Base-by-base conservation (phyloP, 2,888 invertebrate species). In the Cheilosia variabilis region DNA sequence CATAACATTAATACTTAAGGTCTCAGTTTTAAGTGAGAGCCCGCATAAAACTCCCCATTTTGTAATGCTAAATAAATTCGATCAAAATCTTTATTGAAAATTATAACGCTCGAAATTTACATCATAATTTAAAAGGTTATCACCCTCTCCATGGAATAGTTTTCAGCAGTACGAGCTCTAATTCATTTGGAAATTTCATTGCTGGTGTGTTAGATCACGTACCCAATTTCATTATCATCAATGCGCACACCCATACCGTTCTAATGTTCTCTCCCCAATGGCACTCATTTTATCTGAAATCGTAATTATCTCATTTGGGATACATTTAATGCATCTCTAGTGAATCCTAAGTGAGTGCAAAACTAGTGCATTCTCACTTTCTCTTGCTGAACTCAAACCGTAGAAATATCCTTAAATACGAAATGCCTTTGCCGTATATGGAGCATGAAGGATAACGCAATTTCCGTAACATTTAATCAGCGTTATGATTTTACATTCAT, bases 291-390 rank as follows among this genome's bases (percentile, higher is more conserved):
- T 27, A 62, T 80, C 68, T 68, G 53, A n/a, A 69, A 68, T 78
- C 62, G 47, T 73, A 63, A 83, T 83, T 73, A 73, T 73, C 73
- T 78, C 45, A 73, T 68, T 63, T 53, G 60, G 47, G 37, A 73
- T 45, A 57, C 78, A 73, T 73, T 69, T 63, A 63, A 52, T 83
- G 73, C 52, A 73, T 17, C 62, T 52, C 55, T 19, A 10, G 17
- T 9, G 53, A 80, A 60, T 66, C 45, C 43, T 7, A 58, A 58
- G 31, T 65, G 45, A 76, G 71, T 66, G 53, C n/a, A 63, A 76
- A 76, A 58, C 75, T 37, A 50, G 53, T 4, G 52, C 69, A 69
- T 37, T 75, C 37, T 50, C 17, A 50, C 10, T 62, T 43, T 45
- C 63, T 60, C 24, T 10, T 47, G 15, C 43, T 5, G 2, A n/a